Conservation (phyloP, 2,113 vertebrate species). For the Chlorodrepanis virens region DNA sequence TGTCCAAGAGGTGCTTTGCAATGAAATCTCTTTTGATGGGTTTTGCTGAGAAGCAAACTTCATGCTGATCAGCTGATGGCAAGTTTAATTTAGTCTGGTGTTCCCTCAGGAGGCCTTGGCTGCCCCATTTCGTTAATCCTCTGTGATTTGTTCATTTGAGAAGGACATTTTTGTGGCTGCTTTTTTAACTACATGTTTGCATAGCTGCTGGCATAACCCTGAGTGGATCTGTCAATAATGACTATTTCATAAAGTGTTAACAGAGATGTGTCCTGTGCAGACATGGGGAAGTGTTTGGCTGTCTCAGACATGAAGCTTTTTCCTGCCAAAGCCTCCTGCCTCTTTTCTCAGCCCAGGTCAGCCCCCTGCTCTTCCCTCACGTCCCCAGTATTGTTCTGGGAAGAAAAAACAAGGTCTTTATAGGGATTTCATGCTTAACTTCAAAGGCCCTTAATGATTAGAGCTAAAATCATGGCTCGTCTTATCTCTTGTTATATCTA, state of each 20-base stretch:
- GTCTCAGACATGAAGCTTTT: neutral
- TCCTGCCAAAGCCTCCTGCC: neutral
- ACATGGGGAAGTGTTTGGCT: rapidly evolving
- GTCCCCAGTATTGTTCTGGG: neutral
- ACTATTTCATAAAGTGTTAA: neutral
- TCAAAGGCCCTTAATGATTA: neutral
- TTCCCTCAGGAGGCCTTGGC: neutral
- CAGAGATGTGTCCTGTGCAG: rapidly evolving
- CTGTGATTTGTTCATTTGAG: neutral
- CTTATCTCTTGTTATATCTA: neutral
- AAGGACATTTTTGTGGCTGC: neutral
- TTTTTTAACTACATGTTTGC: neutral
- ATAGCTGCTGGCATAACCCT: neutral
- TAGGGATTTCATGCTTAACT: neutral
- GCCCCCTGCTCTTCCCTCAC: neutral
- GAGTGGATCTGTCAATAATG: neutral
- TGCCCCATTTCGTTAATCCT: slow-evolving; percentile 1
- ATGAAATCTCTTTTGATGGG: neutral
- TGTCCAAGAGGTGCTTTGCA: neutral
- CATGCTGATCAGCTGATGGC: slow-evolving; percentile 13
- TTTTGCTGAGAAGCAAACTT: slow-evolving; percentile 1
- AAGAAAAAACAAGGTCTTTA: neutral
- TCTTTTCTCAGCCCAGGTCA: neutral
- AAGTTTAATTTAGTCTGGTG: slow-evolving; percentile 1
- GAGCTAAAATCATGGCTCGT: neutral